These are phyloP conservation scores for Crax fasciolata DNA, from an alignment of 2,797 vertebrate species.

Conservation along the genomic window DNA sequence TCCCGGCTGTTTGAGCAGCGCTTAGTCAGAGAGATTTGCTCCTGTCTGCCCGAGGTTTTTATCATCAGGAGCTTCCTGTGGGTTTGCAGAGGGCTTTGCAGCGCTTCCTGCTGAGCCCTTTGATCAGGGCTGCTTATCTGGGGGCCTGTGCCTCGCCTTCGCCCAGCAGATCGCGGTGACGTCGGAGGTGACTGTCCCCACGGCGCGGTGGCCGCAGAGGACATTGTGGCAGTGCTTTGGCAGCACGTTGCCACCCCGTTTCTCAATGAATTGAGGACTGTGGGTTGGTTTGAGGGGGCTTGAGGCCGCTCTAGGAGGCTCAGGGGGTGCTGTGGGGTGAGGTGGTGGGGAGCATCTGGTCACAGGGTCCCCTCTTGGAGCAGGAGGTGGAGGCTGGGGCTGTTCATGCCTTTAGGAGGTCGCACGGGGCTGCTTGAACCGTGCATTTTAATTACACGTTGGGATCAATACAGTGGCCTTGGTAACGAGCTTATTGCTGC, in stretches of 20 bases:
- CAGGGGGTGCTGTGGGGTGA: background rate
- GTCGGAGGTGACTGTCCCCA: background rate
- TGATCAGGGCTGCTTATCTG: conserved; percentile 53
- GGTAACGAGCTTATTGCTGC: conserved; percentile 82
- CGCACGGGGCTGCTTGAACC: conserved; percentile 64
- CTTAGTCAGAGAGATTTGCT: background rate
- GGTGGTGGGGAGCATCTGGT: background rate
- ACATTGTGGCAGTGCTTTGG: background rate
- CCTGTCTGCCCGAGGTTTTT: background rate
- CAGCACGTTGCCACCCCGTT: accelerated
- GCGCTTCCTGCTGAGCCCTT: conserved; percentile 38
- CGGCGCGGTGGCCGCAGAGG: accelerated
- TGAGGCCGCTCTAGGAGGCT: background rate
- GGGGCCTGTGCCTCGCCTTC: conserved; percentile 39
- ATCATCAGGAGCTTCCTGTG: background rate
- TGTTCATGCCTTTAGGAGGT: conserved; percentile 29
- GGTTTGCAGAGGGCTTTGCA: conserved; percentile 24
- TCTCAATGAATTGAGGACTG: accelerated
- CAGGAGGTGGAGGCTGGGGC: background rate
- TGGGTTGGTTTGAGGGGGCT: accelerated
- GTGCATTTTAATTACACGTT: conserved; percentile 78
- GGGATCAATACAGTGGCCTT: conserved; percentile 85
- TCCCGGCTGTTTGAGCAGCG: background rate
- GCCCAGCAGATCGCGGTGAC: background rate
- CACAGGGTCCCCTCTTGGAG: background rate